Conservation (phyloP, 2,888 invertebrate species). For the Spodoptera littoralis region DNA sequence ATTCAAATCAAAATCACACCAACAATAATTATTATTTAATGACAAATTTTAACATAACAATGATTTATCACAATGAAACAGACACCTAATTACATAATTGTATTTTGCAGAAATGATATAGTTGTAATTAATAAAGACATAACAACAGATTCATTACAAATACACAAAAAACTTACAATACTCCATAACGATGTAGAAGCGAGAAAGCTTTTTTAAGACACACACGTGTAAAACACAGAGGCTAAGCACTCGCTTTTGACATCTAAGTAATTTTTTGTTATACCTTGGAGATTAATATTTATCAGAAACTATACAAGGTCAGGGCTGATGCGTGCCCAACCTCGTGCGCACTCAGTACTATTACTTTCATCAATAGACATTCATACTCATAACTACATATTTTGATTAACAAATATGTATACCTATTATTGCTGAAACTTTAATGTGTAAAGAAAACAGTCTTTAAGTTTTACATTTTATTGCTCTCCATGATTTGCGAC, state of each 20-base stretch:
- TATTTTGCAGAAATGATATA: no score
- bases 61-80: conserved; percentile 24
- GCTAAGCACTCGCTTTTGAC: no score
- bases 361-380: conserved; percentile 25
- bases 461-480: conserved; percentile 22
- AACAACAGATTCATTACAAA: background rate
- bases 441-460: conserved; percentile 39
- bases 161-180: background rate
- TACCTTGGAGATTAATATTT: no score
- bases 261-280: no score
- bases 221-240: no score
- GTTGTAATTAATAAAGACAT: no score
- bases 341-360: no score
- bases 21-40: conserved; percentile 18
- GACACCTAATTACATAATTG: background rate
- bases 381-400: conserved; percentile 25
- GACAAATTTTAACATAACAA: conserved; percentile 20
- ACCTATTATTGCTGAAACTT: conserved; percentile 27
- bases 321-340: no score
- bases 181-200: background rate
- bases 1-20: conserved; percentile 34
- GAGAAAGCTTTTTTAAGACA: conserved; percentile 1
- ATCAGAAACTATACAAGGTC: no score
- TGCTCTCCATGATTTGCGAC: conserved; percentile 17
- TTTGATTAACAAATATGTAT: conserved; percentile 27